Conservation (phyloP, 2,113 vertebrate genomes). For the Tupaia tana region DNA sequence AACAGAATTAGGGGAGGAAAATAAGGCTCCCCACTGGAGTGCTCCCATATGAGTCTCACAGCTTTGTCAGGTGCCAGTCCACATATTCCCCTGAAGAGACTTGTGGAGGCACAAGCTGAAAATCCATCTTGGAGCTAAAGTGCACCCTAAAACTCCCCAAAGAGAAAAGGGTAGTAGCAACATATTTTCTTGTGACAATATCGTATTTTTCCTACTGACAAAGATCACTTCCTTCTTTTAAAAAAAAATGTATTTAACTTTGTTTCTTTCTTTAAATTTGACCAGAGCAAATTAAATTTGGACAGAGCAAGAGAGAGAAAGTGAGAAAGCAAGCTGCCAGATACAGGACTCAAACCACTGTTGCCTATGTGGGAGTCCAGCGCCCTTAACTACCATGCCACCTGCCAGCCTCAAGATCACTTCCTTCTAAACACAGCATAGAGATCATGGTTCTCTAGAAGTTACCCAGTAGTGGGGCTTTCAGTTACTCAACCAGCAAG, state of each 20-base stretch:
- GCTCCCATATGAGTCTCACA: conserved; percentile 3
- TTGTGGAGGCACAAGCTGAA: conserved; percentile 1
- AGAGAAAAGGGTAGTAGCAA: background rate
- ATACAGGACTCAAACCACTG: too few species aligned
- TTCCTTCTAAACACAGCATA: background rate
- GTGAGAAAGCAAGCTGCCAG: too few species aligned
- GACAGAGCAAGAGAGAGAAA: too few species aligned
- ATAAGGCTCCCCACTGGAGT: background rate
- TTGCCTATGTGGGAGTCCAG: too few species aligned
- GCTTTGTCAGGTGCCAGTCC: background rate
- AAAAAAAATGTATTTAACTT: too few species aligned
- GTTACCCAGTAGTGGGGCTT: background rate
- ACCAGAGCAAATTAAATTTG: too few species aligned
- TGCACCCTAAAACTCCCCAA: background rate
- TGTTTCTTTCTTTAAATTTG: too few species aligned
- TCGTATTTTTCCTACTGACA: background rate
- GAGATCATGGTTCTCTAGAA: background rate
- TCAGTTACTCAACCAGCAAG: background rate
- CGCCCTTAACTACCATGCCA: too few species aligned
- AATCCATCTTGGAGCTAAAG: conserved; percentile 21
- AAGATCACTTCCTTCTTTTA: background rate
- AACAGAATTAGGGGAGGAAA: background rate
- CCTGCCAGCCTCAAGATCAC: background rate
- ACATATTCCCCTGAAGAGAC: background rate
- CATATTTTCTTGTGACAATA: background rate